Conservation (phyloP, 1,140 invertebrate genomes). For the Metaphire vulgaris region DNA sequence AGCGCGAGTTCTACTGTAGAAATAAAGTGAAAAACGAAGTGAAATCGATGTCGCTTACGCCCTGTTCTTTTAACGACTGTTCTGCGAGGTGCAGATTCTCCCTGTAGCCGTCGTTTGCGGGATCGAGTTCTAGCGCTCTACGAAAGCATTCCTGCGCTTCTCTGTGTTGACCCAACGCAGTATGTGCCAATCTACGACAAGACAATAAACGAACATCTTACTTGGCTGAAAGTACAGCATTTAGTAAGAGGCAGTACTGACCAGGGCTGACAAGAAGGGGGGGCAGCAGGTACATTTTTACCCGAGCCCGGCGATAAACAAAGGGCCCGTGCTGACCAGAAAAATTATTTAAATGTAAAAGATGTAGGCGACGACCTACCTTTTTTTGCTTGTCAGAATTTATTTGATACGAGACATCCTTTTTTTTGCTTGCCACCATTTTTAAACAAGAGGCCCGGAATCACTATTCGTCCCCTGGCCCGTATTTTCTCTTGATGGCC, state of each 20-base stretch:
- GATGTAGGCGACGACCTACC: neutral
- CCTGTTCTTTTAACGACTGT: slow-evolving; percentile 11
- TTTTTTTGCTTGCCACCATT: neutral
- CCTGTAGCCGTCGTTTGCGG: slow-evolving; percentile 29
- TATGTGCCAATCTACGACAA: slow-evolving; percentile 27
- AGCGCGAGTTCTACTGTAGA: no score
- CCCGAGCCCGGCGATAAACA: no score
- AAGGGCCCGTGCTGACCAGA: no score
- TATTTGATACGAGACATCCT: no score
- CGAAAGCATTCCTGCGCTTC: slow-evolving; percentile 24
- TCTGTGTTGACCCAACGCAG: slow-evolving; percentile 25
- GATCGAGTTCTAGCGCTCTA: slow-evolving; percentile 30
- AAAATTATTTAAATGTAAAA: no score
- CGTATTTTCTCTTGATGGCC: no score
- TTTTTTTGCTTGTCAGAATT: neutral
- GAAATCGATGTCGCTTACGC: no score
- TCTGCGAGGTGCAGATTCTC: slow-evolving; percentile 24
- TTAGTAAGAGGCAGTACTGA: neutral
- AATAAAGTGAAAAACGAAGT: no score
- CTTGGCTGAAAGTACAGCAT: neutral
- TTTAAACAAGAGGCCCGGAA: no score
- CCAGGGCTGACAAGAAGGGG: neutral
- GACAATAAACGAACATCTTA: neutral
- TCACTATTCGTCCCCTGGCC: no score
- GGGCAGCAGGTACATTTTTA: no score